A percentile compares a stretch with the other conserved stretches of the same genome.
Conservation (phyloP, 2,797 vertebrate genomes). For the Epinephelus coioides region DNA sequence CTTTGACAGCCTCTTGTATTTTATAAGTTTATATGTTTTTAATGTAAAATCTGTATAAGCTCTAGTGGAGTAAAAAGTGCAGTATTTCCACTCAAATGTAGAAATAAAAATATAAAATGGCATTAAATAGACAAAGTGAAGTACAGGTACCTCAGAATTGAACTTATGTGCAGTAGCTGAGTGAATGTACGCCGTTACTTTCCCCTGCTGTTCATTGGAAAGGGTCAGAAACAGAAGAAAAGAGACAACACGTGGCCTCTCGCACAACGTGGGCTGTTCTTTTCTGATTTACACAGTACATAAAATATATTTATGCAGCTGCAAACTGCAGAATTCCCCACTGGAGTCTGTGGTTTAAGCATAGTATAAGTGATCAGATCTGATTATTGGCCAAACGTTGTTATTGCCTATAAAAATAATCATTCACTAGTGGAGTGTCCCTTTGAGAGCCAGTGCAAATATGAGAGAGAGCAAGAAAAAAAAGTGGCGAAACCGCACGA, state of each 20-base stretch:
- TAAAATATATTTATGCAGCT: constrained; percentile 62
- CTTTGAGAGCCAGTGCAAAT: constrained; percentile 58
- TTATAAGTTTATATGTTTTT: no score
- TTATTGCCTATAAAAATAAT: constrained; percentile 66
- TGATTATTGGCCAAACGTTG: constrained; percentile 64
- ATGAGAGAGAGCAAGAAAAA: constrained; percentile 10
- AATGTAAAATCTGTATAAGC: no score
- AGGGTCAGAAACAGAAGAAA: neutral
- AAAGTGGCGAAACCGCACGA: constrained; percentile 27
- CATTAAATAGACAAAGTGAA: neutral
- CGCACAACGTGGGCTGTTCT: neutral
- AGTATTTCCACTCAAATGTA: neutral
- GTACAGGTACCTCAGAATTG: neutral
- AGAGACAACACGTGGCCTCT: constrained; percentile 8
- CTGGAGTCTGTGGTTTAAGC: constrained; percentile 62
- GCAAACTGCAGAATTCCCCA: constrained; percentile 51
- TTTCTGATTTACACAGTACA: constrained; percentile 29
- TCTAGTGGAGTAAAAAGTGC: neutral
- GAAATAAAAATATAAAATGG: neutral
- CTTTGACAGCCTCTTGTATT: no score
- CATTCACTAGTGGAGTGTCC: constrained; percentile 32
- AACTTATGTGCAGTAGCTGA: neutral
- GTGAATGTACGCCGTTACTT: neutral
- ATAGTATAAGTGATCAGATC: constrained; percentile 56
- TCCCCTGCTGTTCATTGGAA: neutral